Conservation (phyloP, 2,888 invertebrate species). For the Coleophora deauratella region DNA sequence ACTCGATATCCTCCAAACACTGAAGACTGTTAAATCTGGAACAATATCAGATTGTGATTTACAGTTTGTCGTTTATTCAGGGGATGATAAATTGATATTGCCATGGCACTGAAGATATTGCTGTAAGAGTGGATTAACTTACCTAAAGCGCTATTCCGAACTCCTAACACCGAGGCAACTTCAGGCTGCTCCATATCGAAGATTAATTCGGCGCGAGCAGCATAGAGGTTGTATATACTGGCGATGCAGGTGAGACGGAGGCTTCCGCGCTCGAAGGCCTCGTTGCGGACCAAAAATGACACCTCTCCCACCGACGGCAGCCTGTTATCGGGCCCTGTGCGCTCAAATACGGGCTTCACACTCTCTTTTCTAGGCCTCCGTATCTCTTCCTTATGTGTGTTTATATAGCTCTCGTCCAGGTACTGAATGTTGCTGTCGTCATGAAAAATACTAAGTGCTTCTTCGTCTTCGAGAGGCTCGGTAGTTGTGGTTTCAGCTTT, state of each 20-base stretch:
- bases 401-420: slow-evolving; percentile 63
- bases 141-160: slow-evolving; percentile 76
- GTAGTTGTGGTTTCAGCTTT: slow-evolving; percentile 60
- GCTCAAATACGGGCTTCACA: slow-evolving; percentile 46
- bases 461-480: slow-evolving; percentile 51
- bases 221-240: slow-evolving; percentile 79
- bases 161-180: slow-evolving; percentile 83
- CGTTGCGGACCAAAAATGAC: slow-evolving; percentile 76
- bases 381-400: slow-evolving; percentile 63
- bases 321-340: slow-evolving; percentile 57
- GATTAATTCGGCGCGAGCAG: slow-evolving; percentile 74
- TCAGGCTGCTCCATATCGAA: slow-evolving; percentile 84
- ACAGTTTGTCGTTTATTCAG: neutral
- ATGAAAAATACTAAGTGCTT: slow-evolving; percentile 58
- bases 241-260: slow-evolving; percentile 79
- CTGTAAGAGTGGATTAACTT: slow-evolving; percentile 23
- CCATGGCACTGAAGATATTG: neutral
- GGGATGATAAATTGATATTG: neutral
- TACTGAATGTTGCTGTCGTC: slow-evolving; percentile 63
- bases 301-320: slow-evolving; percentile 62
- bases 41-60: slow-evolving; percentile 26
- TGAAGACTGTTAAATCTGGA: slow-evolving; percentile 42
- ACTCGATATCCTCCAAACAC: slow-evolving; percentile 39
- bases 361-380: slow-evolving; percentile 54
- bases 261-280: slow-evolving; percentile 78